Conservation (phyloP, 2,888 invertebrate species). For the Flexamia atlantica region DNA sequence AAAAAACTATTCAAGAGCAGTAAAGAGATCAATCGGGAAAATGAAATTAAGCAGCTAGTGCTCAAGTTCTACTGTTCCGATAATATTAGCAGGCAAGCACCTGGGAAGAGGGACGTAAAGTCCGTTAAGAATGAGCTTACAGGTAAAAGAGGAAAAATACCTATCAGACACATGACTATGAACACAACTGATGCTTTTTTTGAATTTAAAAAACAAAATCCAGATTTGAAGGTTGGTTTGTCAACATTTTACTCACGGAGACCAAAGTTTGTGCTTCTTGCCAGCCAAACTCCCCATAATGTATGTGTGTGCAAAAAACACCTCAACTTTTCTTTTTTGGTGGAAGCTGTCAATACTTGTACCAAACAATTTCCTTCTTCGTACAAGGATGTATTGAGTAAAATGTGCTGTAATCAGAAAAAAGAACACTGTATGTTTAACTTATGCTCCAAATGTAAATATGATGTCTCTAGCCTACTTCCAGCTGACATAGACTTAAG, state of each 20-base stretch:
- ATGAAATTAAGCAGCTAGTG: too few relatives aligned
- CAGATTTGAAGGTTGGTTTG: constrained; percentile 14
- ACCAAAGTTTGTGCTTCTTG: constrained; percentile 36
- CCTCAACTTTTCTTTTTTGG: too few relatives aligned
- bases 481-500: constrained; percentile 24
- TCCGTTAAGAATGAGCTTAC: too few relatives aligned
- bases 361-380: constrained; percentile 23
- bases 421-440: constrained; percentile 43
- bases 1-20: too few relatives aligned
- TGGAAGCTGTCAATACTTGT: neutral
- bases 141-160: constrained; percentile 44
- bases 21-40: too few relatives aligned
- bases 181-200: constrained; percentile 45
- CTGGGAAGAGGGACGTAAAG: too few relatives aligned
- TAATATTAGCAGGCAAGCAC: too few relatives aligned
- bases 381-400: constrained; percentile 37
- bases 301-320: constrained; percentile 49
- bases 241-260: constrained; percentile 31
- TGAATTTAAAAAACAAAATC: constrained; percentile 7
- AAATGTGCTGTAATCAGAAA: constrained; percentile 21
- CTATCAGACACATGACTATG: constrained; percentile 26
- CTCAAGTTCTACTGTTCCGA: too few relatives aligned
- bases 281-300: constrained; percentile 41
- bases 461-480: neutral
- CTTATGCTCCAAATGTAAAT: constrained; percentile 33